Conservation (phyloP, 2,888 invertebrate species). For the Apeira syringaria region DNA sequence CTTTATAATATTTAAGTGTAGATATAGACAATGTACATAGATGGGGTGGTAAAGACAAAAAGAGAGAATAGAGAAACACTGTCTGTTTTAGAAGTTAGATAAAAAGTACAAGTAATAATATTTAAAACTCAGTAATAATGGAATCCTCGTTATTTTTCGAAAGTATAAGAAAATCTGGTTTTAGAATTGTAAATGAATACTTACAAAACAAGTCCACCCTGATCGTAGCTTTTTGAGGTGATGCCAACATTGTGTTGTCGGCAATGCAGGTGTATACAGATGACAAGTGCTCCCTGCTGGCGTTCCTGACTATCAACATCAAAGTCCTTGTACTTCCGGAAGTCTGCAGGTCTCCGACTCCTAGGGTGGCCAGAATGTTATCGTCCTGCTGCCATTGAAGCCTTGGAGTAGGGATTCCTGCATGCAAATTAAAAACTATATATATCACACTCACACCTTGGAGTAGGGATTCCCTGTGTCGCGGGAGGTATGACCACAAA, state of each 20-base stretch:
- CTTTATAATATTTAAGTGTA: too few species aligned
- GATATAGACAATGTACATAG: too few species aligned
- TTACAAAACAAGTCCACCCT: conserved; percentile 87
- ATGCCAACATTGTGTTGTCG: conserved; percentile 86
- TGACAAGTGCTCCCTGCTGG: conserved; percentile 84
- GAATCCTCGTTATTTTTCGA: too few species aligned
- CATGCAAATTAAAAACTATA: not conserved
- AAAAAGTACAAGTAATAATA: too few species aligned
- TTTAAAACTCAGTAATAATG: too few species aligned
- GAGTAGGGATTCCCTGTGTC: too few species aligned
- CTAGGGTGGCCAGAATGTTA: conserved; percentile 54
- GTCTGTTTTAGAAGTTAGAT: too few species aligned
- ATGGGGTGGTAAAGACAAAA: too few species aligned
- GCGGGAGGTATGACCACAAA: too few species aligned
- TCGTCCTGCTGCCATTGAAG: conserved; percentile 76
- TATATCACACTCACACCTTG: not conserved
- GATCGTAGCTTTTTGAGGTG: conserved; percentile 85
- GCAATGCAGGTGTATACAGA: conserved; percentile 88
- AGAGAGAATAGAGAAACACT: too few species aligned
- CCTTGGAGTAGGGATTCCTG: conserved; percentile 71
- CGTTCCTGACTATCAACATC: conserved; percentile 58
- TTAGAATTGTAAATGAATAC: conserved; percentile 42
- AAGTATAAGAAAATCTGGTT: too few species aligned
- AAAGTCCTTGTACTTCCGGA: conserved; percentile 54
- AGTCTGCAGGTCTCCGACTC: conserved; percentile 53